Evolutionary conservation across 2,797 vertebrate species (phyloP), one percentile per base, ranked within the genome.

Genomic region (Erpetoichthys calabaricus): DNA sequence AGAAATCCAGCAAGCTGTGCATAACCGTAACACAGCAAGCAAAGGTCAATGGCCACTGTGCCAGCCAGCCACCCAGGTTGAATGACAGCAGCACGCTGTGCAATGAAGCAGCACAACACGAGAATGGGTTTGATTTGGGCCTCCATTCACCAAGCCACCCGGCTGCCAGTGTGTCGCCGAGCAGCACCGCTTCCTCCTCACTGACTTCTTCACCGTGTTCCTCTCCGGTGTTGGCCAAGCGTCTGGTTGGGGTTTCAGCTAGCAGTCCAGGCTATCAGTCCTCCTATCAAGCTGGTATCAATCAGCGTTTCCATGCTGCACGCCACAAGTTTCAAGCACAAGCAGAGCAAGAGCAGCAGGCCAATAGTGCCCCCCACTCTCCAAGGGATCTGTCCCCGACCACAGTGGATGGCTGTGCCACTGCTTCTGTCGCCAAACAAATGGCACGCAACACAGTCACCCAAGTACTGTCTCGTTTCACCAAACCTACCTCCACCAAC

Each of bases 381-480:
- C 86, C 86, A 7, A 77, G 92, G 64, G 96, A 98, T 62, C 78
- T 98, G 61, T 97, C 95, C 2, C 94, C 95, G 2, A 96, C 92
- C 46, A 80, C 94, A 44, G 72, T 83, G 2, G 94, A 98, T 64
- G 91, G 91, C 81, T 78, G 65, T 61, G 59, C 79, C 3, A 25
- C 25, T 25, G 25, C 25, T 25, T 80, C 85, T 0, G 76, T 83
- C 0, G 95, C 92, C 59, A 98, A 98, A 80, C 95, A 98, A 80
- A 74, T 94, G 64, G 96, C 96, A 5, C 93, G 96, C 56, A 95
- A 95, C 76, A 98, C 96, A 0, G 95, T 99, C 73, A 98, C 94
- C 42, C 96, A 99, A 86, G 96, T 97, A 71, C 85, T 99, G 62
- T 98, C 95, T 51, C 82, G 96, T 47, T 99, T 97, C 62, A 98